Percentiles rank a stretch among this genome's conserved stretches.
phyloP scores from a whole-genome alignment of 2,888 invertebrate genomes.

The Tromatobia lineatoria region DNA sequence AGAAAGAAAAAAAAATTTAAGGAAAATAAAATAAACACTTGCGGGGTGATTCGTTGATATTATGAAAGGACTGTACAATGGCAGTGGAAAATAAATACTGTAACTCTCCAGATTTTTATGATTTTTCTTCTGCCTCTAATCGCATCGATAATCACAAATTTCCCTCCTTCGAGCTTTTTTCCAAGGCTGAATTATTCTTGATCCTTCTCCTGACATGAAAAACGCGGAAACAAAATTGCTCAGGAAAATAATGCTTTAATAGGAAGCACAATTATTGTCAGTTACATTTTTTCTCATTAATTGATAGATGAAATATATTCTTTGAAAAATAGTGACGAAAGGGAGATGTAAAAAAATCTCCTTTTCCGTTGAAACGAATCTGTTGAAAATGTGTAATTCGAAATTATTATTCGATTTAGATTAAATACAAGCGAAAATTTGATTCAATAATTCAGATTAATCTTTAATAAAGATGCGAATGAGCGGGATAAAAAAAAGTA shows the following conservation, averaged over 20 bases:
- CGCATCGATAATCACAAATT: neutral
- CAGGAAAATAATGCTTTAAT: too few species aligned
- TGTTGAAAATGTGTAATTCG: too few species aligned
- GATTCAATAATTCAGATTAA: too few species aligned
- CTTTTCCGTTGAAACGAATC: too few species aligned
- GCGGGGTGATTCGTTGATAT: slow-evolving; percentile 82
- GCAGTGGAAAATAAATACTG: slow-evolving; percentile 83
- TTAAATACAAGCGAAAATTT: too few species aligned
- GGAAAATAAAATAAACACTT: slow-evolving; percentile 59
- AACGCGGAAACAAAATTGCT: too few species aligned
- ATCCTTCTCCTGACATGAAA: neutral
- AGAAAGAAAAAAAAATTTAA: slow-evolving; percentile 38
- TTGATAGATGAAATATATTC: neutral
- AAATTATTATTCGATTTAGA: too few species aligned
- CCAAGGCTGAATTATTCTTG: neutral
- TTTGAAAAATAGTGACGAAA: too few species aligned
- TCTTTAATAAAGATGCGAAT: too few species aligned
- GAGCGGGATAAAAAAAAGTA: too few species aligned
- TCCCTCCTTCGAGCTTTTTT: neutral
- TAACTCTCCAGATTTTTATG: slow-evolving; percentile 74
- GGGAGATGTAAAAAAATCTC: too few species aligned
- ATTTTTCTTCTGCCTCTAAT: neutral
- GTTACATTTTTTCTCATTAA: neutral
- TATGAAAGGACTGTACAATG: slow-evolving; percentile 82
- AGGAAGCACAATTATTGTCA: neutral